Evolutionary conservation across 2,888 invertebrate species (phyloP).

Genomic region (Iphiclides podalirius): DNA sequence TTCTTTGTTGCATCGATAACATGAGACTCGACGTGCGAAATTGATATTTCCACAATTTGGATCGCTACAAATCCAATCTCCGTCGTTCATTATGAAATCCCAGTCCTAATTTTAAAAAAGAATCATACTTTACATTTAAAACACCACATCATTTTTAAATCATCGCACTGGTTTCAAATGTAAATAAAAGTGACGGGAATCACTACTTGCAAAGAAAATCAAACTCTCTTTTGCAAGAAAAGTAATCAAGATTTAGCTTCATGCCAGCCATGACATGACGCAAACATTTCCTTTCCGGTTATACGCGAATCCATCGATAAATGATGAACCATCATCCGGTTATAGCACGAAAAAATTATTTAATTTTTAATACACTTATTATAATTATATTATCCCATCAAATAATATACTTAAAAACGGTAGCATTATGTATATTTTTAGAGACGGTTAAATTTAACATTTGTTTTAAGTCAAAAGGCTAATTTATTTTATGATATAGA

Average conservation of each 20-base stretch:
- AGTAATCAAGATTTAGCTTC: constrained; percentile 65
- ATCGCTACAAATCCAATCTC: constrained; percentile 84
- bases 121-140: constrained; percentile 25
- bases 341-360: no score
- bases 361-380: no score
- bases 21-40: constrained; percentile 93
- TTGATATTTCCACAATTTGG: constrained; percentile 94
- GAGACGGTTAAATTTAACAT: no score
- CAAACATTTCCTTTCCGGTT: constrained; percentile 24
- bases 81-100: constrained; percentile 76
- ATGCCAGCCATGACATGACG: constrained; percentile 60
- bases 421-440: no score
- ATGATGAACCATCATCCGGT: constrained; percentile 3
- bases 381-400: no score
- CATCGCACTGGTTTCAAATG: constrained; percentile 37
- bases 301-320: constrained; percentile 2
- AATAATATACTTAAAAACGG: no score
- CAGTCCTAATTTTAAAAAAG: constrained; percentile 8
- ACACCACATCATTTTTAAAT: constrained; percentile 34
- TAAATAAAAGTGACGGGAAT: constrained; percentile 65
- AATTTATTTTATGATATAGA: no score
- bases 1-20: constrained; percentile 95
- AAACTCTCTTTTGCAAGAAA: constrained; percentile 73
- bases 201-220: constrained; percentile 67
- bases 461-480: no score